These are phyloP conservation scores for Drosophila pachea DNA, from an alignment of 1,140 invertebrate species.

Conservation along the genomic window DNA sequence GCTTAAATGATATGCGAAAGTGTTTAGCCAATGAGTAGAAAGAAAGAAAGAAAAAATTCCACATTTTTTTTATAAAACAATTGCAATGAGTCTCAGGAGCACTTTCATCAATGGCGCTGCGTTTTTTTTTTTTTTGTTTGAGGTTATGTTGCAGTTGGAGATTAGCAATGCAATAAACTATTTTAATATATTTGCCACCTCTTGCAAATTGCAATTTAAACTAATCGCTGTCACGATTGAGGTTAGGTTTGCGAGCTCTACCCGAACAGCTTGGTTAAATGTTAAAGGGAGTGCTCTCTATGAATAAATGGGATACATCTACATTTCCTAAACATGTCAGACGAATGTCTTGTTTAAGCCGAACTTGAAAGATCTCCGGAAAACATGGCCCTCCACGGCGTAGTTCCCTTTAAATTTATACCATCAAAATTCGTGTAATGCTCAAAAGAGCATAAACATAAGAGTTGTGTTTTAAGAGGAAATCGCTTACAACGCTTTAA, in stretches of 20 bases:
- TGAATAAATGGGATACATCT: slow-evolving; percentile 9
- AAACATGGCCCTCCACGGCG: not conserved
- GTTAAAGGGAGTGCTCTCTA: not conserved
- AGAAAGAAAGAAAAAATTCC: not conserved
- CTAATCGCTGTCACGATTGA: too few species aligned
- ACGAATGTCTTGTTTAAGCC: slow-evolving; percentile 30
- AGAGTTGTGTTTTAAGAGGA: slow-evolving; percentile 66
- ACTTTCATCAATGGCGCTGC: too few species aligned
- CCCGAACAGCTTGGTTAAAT: too few species aligned
- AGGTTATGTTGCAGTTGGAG: too few species aligned
- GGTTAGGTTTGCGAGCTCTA: too few species aligned
- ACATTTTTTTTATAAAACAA: too few species aligned
- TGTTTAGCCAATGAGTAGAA: not conserved
- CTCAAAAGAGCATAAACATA: slow-evolving; percentile 38
- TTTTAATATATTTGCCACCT: too few species aligned
- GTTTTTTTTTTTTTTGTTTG: too few species aligned
- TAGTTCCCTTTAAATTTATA: slow-evolving; percentile 45
- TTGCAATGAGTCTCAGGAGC: too few species aligned
- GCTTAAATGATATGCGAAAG: not conserved
- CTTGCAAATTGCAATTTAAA: too few species aligned
- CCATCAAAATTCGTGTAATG: slow-evolving; percentile 49
- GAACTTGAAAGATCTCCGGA: slow-evolving; percentile 3
- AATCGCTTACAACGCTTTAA: slow-evolving; percentile 56
- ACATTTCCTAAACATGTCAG: slow-evolving; percentile 54
- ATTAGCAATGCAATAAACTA: too few species aligned